Conservation (phyloP, 1,140 invertebrate genomes). For the Neodiprion virginianus region DNA sequence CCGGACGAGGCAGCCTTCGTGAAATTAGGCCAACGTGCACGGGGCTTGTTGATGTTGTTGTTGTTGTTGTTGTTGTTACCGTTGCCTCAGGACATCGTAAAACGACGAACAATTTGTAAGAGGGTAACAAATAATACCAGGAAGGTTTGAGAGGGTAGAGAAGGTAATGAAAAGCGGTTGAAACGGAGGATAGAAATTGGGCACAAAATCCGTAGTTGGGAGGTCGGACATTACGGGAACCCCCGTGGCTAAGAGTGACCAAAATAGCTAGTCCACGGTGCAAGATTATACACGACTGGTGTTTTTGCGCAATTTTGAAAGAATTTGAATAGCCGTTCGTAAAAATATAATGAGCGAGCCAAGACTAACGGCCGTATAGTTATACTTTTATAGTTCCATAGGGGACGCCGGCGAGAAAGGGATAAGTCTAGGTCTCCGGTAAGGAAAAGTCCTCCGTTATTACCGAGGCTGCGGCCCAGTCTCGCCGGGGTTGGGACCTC, state of each 20-base stretch:
- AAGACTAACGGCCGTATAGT: conserved; percentile 19
- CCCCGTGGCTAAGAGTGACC: conserved; percentile 6
- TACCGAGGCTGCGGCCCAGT: conserved; percentile 20
- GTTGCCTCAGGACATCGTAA: too few species aligned
- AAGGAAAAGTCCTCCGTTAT: conserved; percentile 38
- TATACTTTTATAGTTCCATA: conserved; percentile 34
- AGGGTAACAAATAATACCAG: too few species aligned
- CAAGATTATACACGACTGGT: conserved; percentile 48
- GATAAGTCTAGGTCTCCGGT: conserved; percentile 34
- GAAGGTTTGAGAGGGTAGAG: too few species aligned
- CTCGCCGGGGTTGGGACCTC: background rate
- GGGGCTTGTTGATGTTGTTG: too few species aligned
- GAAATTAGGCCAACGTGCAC: too few species aligned
- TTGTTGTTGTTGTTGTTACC: too few species aligned
- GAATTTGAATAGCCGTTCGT: conserved; percentile 59
- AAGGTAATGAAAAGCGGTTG: too few species aligned
- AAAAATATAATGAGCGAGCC: conserved; percentile 31
- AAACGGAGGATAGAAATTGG: too few species aligned
- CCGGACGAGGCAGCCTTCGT: too few species aligned
- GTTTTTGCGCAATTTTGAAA: conserved; percentile 59
- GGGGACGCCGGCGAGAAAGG: conserved; percentile 20
- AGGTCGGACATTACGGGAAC: background rate
- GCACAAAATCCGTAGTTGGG: too few species aligned
- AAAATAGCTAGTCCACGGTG: background rate
- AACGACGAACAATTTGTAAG: too few species aligned